These are phyloP conservation scores for Apis dorsata DNA, from an alignment of 1,140 invertebrate genomes.

Conservation along the genomic window DNA sequence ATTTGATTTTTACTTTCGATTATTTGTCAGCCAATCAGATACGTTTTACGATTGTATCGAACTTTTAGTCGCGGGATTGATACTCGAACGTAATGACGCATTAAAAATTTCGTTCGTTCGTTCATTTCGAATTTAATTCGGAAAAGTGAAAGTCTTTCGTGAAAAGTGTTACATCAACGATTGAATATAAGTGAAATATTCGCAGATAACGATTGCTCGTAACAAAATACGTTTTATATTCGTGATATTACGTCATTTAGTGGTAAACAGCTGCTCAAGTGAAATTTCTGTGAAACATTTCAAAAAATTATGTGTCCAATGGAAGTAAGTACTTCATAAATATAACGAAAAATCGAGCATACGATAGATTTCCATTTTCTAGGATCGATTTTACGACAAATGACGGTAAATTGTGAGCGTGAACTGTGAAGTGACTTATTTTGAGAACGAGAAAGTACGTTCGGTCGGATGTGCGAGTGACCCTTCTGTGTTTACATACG, in stretches of 20 bases:
- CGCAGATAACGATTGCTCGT: neutral
- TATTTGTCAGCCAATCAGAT: neutral
- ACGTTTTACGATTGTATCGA: neutral
- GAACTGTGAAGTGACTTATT: conserved; percentile 13
- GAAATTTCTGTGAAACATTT: neutral
- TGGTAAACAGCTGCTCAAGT: neutral
- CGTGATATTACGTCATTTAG: neutral
- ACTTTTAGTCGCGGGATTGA: neutral
- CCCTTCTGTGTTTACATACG: conserved; percentile 29
- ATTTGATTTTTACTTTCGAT: neutral
- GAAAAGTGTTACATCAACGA: neutral
- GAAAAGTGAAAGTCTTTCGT: neutral
- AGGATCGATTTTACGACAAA: neutral
- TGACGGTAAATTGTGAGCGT: neutral
- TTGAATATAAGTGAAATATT: neutral
- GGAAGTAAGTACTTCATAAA: neutral
- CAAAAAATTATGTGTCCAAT: neutral
- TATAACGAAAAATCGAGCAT: neutral
- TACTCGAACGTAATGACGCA: neutral
- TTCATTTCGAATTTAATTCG: neutral
- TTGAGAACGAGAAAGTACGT: neutral
- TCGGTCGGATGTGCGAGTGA: conserved; percentile 10
- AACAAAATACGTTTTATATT: neutral
- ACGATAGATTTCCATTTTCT: neutral
- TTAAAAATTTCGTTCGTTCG: neutral